phyloP scores from a whole-genome alignment of 1,140 invertebrate species.

The silkworm (Bombyx mori) region DNA sequence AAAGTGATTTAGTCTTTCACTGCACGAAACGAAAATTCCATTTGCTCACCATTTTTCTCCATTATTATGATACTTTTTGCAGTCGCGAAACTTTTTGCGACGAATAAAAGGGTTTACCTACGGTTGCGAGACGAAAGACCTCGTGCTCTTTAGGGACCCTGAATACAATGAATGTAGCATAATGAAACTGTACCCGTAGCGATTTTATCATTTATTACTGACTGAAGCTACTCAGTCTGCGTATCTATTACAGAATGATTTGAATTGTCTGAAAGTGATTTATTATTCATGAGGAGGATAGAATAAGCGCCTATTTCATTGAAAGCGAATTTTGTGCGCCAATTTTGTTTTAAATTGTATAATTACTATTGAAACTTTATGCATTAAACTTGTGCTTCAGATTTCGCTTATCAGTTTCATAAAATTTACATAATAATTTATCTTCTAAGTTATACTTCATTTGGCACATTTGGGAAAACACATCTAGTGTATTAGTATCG shows the following conservation, averaged over 20 bases:
- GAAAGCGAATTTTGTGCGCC: not conserved
- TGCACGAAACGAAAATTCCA: slow-evolving; percentile 27
- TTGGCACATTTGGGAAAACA: too few species aligned
- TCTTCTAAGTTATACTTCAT: too few species aligned
- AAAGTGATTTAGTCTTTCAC: slow-evolving; percentile 20
- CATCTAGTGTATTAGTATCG: too few species aligned
- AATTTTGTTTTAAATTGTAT: not conserved
- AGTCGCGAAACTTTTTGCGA: slow-evolving; percentile 28
- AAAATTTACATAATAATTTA: too few species aligned
- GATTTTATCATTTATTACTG: slow-evolving; percentile 27
- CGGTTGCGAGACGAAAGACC: slow-evolving; percentile 26
- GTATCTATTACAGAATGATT: slow-evolving; percentile 5
- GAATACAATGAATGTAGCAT: slow-evolving; percentile 34
- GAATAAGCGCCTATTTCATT: not conserved
- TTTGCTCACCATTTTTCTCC: slow-evolving; percentile 32
- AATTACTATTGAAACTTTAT: too few species aligned
- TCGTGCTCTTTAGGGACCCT: slow-evolving; percentile 26
- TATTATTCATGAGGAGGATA: slow-evolving; percentile 2
- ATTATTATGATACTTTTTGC: slow-evolving; percentile 28
- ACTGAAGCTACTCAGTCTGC: slow-evolving; percentile 8
- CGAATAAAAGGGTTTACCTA: slow-evolving; percentile 31
- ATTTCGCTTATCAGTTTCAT: too few species aligned
- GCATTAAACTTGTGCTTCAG: too few species aligned
- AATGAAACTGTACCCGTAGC: slow-evolving; percentile 34
- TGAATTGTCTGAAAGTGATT: slow-evolving; percentile 10